Evolutionary conservation across 2,113 vertebrate genomes (phyloP), one percentile per base, ranked within the genome.

Genomic region (Micronycteris hirsuta): DNA sequence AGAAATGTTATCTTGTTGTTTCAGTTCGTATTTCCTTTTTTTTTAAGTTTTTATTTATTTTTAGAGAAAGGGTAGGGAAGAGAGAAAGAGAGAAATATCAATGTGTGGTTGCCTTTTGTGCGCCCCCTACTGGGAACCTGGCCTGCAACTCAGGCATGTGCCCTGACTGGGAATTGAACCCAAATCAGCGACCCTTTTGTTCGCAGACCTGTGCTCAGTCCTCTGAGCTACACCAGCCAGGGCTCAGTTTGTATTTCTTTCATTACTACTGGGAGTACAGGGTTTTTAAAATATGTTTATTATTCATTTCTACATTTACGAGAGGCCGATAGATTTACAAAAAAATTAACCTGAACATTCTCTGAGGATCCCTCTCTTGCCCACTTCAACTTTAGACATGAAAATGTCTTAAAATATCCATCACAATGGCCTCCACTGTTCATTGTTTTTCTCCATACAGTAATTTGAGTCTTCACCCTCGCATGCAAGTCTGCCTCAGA

Each of bases 401-500:
- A 52, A 38, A 76, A 49, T 70, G 28, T 45, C 68, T 83, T 41
- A 12, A 73, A 82, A 56, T 16, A 36, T 6, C 15, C 5, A 9
- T 26, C 5, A 4, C 13, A 11, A 28, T 14, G 22, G 16, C 33
- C 14, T 19, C 11, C 20, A 26, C 33, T 41, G 7, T 13, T 58
- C 22, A 67, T 36, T 0, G 0, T 20, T 67, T 38, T 52, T 65
- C 20, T 56, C 8, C 14, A 16, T 4, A 0, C 3, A 26, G 52
- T 8, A 2, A 86, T 58, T 33, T 38, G 24, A 38, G 26, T 9
- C 10, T 6, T 74, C 24, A 31, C 14, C 63, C 52, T 28, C 5
- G 28, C 14, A 61, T 4, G 8, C n/a, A 63, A 10, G 10, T 38
- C 43, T 76, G 24, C 19, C 22, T 36, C 36, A 49, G n/a, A 61